Conservation (phyloP, 2,113 vertebrate species). For the Bos indicus region DNA sequence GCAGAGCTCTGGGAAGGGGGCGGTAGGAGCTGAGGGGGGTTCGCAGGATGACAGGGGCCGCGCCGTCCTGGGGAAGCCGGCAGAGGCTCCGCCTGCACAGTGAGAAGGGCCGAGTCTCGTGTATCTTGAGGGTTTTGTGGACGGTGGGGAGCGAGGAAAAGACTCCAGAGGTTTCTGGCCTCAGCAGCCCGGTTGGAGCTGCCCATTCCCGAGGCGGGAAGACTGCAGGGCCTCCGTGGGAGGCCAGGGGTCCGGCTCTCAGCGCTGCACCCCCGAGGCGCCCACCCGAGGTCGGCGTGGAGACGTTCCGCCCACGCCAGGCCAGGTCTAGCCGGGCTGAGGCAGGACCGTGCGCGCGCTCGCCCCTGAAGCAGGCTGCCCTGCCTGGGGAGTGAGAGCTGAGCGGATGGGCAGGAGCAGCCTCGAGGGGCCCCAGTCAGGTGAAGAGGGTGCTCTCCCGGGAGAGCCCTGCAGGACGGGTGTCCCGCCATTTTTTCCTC, state of each 20-base stretch:
- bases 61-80: not conserved
- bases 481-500: not conserved
- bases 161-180: not conserved
- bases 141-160: not conserved
- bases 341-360: fast-evolving
- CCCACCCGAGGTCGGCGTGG: fast-evolving
- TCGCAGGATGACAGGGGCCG: fast-evolving
- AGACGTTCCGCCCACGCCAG: fast-evolving
- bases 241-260: not conserved
- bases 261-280: fast-evolving
- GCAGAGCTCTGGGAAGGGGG: not conserved
- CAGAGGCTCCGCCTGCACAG: not conserved
- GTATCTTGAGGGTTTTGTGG: not conserved
- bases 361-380: not conserved
- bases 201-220: not conserved
- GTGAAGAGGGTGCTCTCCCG: fast-evolving
- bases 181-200: not conserved
- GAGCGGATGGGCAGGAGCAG: not conserved
- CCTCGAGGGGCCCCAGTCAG: fast-evolving
- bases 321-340: too few relatives aligned
- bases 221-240: too few relatives aligned
- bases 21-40: not conserved
- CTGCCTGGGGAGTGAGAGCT: fast-evolving
- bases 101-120: fast-evolving
- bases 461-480: fast-evolving